Base-by-base conservation (phyloP, 1,140 invertebrate species). In the Drosophila arizonae region DNA sequence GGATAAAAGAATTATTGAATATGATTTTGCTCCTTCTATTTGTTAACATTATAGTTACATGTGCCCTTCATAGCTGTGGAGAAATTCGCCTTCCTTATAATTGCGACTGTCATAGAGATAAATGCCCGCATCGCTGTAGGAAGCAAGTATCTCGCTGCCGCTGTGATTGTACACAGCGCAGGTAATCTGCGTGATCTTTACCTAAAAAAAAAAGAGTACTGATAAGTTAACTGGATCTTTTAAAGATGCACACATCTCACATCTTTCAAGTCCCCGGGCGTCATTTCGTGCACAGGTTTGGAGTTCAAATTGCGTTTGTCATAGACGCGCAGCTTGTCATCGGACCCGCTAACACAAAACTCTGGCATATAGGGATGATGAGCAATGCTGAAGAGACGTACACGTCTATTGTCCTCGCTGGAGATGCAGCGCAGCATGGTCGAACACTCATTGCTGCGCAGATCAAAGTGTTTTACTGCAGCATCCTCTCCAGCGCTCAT, bases 71-170 rank as follows among this genome's bases (percentile, higher is more conserved):
- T 98, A 99, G 69, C 92, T 93, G 87, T 97, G 95, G 8, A 95
- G 93, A 91, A 93, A 95, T 78, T 95, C 94, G 48, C 91, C 92
- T 0, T 72, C 65, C 50, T 88, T 87, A 69, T 93, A 93, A 11
- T 88, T 90, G 45, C 92, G 92, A n/a, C 94, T 93, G 92, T 98
- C 95, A 91, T 98, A 99, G 24, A 98, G 92, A 93, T 98, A 99
- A 79, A 99, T 97, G 89, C 97, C 95, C 64, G 98, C 97, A 92
- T 99, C 97, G 92, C 97, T 98, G 91, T 98, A 99, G 0, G 97
- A 96, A 4, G 96, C 97, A 13, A 99, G 92, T 67, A 99, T 95
- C 93, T 98, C 97, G 66, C 95, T 94, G 46, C 98, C 97, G 92
- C 97, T 96, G 92, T 98, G 95, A 93, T 97, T 98, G 92, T 98